Evolutionary conservation across 2,113 vertebrate species (phyloP).

Genomic region (Anhinga anhinga): DNA sequence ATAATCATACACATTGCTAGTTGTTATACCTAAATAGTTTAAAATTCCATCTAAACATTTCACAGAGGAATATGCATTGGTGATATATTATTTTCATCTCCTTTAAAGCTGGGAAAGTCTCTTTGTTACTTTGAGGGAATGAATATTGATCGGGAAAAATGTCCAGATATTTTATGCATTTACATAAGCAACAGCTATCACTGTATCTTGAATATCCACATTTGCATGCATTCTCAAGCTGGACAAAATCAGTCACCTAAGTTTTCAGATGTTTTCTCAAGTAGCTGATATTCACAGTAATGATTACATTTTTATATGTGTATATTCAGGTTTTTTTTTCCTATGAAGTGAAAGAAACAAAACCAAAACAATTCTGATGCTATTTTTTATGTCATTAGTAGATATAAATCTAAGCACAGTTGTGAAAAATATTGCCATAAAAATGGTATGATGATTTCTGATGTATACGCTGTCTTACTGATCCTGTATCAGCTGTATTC

Average conservation of each 20-base stretch:
- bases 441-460: background rate
- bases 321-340: background rate
- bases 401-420: background rate
- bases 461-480: background rate
- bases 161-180: background rate
- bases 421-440: background rate
- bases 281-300: background rate
- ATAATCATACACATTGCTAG: background rate
- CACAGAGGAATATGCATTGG: background rate
- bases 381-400: background rate
- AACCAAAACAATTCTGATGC: background rate
- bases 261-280: background rate
- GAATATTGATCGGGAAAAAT: background rate
- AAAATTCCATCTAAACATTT: background rate
- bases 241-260: background rate
- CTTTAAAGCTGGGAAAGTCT: background rate
- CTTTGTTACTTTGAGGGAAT: background rate
- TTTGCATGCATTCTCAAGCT: background rate
- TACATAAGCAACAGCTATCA: background rate
- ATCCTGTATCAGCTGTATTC: background rate
- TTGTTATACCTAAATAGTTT: background rate
- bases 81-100: background rate
- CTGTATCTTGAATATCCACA: background rate
- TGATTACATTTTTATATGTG: background rate
- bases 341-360: background rate